These are phyloP conservation scores for Eciton burchellii DNA, from an alignment of 1,140 invertebrate genomes.

Conservation along the genomic window DNA sequence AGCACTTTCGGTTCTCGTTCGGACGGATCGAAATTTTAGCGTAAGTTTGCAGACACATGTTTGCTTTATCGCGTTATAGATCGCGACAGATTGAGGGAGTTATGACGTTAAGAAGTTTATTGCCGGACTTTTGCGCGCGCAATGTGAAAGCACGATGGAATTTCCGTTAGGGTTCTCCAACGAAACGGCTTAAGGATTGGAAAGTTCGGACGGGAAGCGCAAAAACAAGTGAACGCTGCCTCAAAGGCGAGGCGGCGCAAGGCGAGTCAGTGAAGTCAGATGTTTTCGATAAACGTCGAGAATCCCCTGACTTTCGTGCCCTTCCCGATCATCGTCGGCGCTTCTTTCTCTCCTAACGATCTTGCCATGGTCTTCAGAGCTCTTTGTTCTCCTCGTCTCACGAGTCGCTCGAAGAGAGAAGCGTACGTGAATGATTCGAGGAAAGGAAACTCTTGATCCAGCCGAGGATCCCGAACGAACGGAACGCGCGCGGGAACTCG, in stretches of 20 bases:
- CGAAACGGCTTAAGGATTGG: background rate
- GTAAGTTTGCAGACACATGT: background rate
- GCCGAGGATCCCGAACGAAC: background rate
- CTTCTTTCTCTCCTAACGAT: too few species aligned
- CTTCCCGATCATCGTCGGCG: too few species aligned
- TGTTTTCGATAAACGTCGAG: too few species aligned
- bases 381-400: too few species aligned
- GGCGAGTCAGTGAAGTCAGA: too few species aligned
- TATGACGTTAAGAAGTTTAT: background rate
- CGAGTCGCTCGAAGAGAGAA: background rate
- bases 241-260: too few species aligned
- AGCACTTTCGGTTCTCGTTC: too few species aligned
- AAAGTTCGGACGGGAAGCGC: background rate
- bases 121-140: background rate
- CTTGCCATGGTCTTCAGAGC: too few species aligned
- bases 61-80: too few species aligned
- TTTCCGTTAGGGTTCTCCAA: background rate
- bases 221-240: background rate
- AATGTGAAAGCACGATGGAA: too few species aligned
- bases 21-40: too few species aligned
- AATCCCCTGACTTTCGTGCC: too few species aligned
- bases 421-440: background rate
- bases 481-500: background rate
- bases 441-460: slow-evolving; percentile 36
- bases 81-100: background rate